Evolutionary conservation across 2,888 invertebrate genomes (phyloP), one percentile per base, ranked within the genome.

Genomic region (Pterostichus madidus): DNA sequence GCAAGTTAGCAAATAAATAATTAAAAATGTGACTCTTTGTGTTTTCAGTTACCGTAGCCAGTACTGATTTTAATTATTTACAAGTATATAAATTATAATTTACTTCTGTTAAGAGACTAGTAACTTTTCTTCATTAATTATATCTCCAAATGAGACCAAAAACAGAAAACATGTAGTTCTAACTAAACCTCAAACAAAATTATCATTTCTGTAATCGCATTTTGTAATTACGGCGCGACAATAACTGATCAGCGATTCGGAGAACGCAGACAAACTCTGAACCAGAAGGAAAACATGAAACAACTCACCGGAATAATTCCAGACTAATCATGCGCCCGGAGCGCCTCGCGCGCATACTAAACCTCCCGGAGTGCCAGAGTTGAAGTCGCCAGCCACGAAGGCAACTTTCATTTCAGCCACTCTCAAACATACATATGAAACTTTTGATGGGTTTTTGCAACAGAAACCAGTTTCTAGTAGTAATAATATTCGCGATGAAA

Each of bases 231-330:
- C 76, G 39, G 52, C 24, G 56, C 39, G 39, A 76, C 76, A 76
- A 76, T 76, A 76, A 76, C 76, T 76, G 76, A 76, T 76, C 53
- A 76, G 56, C 53, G 15, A 76, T 53, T 52, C 53, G 76, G 46
- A 17, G 46, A 15, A 39, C 76, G 56, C 24, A 53, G 53, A 76
- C 32, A 44, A 71, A 44, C 68, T 71, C 24, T 53, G 56, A 39
- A 35, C 35, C 76, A 76, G 52, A 61, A 78, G 68, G 80, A 80
- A 80, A 80, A 80, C 80, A 68, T 80, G 64, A 64, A 80, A 80
- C 61, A 76, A 76, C 76, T 76, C 76, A 6, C 13, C 56, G 76
- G 76, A 76, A 53, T 76, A 76, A 76, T 76, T 76, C 76, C 76
- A n/a, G 56, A 56, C 76, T 76, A 76, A 76, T 76, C 53, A 76